Evolutionary conservation across 2,888 invertebrate genomes (phyloP), one percentile per base, ranked within the genome.

Genomic region (Eristalis tenax): DNA sequence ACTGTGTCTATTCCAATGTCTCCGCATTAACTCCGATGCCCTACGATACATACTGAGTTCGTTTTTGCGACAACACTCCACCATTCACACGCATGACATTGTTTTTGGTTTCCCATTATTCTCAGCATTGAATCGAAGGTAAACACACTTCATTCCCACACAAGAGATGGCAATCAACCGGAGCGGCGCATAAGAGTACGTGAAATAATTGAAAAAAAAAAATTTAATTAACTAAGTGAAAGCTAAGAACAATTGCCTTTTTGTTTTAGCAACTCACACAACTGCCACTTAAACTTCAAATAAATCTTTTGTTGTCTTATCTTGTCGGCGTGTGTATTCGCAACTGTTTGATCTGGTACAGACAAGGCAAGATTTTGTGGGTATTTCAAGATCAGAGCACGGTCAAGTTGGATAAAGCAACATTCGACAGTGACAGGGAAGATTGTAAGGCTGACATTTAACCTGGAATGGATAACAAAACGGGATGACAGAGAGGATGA

Each of bases 161-260:
- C 18, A 18, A 18, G 6, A 8, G 6, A n/a, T 50, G 50, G 50
- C 50, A 50, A 50, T 50, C 50, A 50, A 50, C 50, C 18, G 18
- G 4, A 0, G 23, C 23, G 23, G 13, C 15, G 13, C 23, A 2
- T 59, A 50, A 28, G 32, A n/a, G 11, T 8, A 50, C 35, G 23
- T 32, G 18, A 22, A 50, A 23, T 50, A 4, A 56, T 35, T n/a
- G 23, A 35, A 65, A 64, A 28, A 23, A 50, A 23, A 56, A 50
- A 35, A 26, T 26, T 56, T 65, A 38, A 65, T 74, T 65, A 65
- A 65, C 56, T 38, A 18, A 65, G 56, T 56, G 64, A 74, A 74
- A 74, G 56, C 56, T 23, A 18, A 56, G 56, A 74, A 74, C 74
- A 57, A 57, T 74, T 74, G 65, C 15, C 26, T 26, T 18, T 57